Percentiles rank a stretch among this genome's conserved stretches.
phyloP scores from a whole-genome alignment of 2,888 invertebrate species.

The Pteria penguin region DNA sequence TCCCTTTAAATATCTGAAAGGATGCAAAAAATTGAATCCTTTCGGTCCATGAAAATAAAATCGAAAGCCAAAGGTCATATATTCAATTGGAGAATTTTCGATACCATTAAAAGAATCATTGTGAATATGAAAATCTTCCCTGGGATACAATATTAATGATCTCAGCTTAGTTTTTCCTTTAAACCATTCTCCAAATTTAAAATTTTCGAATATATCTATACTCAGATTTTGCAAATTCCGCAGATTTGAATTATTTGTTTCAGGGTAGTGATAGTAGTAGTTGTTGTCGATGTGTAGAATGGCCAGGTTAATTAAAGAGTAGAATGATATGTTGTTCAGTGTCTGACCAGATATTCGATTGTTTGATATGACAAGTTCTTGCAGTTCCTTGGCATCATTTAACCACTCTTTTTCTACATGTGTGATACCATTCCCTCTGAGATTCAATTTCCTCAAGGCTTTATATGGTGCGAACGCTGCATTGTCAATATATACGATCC shows the following conservation, averaged over 20 bases:
- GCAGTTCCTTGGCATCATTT: background rate
- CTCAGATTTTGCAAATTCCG: background rate
- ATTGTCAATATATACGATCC: background rate
- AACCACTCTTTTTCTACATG: background rate
- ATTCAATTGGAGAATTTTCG: background rate
- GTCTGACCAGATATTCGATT: background rate
- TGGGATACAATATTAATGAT: background rate
- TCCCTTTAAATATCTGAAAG: background rate
- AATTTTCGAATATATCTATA: background rate
- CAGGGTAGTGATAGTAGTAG: background rate
- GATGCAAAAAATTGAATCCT: background rate
- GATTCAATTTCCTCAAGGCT: background rate
- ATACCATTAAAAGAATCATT: background rate
- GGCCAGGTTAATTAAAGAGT: background rate
- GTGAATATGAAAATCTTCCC: background rate
- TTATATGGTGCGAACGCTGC: background rate
- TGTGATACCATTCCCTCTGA: background rate
- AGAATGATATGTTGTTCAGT: background rate
- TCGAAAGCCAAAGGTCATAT: background rate
- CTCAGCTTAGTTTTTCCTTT: background rate
- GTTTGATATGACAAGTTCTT: background rate
- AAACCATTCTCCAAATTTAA: background rate
- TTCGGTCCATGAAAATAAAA: background rate
- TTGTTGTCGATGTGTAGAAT: background rate
- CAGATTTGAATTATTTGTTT: background rate